Percentiles rank a stretch among this genome's conserved stretches.
Conservation (phyloP, 2,797 vertebrate species). For the Eulemur mongoz region DNA sequence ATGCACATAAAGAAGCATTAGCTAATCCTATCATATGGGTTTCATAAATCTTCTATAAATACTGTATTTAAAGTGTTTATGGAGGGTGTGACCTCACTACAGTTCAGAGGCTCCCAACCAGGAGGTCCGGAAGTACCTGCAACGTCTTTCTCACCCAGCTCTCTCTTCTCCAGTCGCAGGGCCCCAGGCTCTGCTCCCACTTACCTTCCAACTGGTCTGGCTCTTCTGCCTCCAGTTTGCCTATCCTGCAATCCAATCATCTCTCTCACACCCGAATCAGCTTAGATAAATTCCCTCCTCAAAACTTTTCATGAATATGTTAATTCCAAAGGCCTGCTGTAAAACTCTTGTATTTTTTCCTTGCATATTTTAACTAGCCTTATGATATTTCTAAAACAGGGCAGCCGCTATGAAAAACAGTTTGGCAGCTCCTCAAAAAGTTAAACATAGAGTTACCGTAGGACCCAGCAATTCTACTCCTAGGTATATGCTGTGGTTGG, state of each 20-base stretch:
- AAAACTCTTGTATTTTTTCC: background rate
- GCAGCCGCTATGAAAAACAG: background rate
- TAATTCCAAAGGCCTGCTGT: background rate
- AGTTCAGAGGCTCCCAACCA: background rate
- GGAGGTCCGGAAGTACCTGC: background rate
- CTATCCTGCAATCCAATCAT: background rate
- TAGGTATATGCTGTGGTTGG: background rate
- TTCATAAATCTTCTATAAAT: background rate
- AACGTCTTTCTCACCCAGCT: background rate
- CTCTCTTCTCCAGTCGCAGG: background rate
- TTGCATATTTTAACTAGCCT: background rate
- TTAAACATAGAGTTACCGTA: background rate
- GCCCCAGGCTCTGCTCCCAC: background rate
- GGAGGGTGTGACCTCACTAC: background rate
- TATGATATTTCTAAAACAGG: background rate
- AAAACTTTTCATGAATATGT: background rate
- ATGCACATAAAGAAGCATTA: background rate
- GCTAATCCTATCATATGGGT: background rate
- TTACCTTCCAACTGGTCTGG: background rate
- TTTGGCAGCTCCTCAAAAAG: slow-evolving; percentile 1
- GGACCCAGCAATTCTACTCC: background rate
- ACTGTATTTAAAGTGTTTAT: background rate
- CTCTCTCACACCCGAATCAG: background rate
- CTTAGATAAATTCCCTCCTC: background rate
- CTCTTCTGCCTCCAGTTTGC: background rate